phyloP scores from a whole-genome alignment of 2,888 invertebrate species.

The Agriopis marginaria region DNA sequence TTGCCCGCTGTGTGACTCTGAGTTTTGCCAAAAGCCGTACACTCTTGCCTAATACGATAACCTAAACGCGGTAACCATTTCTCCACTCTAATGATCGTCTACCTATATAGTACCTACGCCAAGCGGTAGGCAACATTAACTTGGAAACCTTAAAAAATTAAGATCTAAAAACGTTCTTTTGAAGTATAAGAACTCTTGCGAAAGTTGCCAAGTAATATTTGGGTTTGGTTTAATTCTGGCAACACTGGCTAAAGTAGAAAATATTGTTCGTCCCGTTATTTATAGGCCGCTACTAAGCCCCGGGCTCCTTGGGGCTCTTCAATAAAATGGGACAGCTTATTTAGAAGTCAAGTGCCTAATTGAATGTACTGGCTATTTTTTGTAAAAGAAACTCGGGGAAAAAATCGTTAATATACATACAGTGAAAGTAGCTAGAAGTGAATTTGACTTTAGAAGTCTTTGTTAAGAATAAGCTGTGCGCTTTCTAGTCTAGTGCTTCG shows the following conservation, averaged over 20 bases:
- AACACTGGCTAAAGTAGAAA: conserved; percentile 39
- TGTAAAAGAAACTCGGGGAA: background rate
- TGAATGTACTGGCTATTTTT: conserved; percentile 35
- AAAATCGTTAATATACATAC: no score
- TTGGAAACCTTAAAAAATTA: no score
- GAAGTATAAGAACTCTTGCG: background rate
- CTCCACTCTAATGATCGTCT: no score
- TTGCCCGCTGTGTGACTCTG: no score
- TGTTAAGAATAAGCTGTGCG: no score
- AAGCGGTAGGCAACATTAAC: no score
- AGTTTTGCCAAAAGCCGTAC: no score
- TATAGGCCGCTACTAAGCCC: conserved; percentile 40
- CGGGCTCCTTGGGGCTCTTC: conserved; percentile 34
- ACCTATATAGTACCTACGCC: no score
- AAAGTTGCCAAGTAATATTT: background rate
- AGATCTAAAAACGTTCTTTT: background rate
- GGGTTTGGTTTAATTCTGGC: conserved; percentile 1
- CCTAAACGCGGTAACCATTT: no score
- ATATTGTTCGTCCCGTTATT: conserved; percentile 46
- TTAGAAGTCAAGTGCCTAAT: conserved; percentile 45
- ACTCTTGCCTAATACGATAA: no score
- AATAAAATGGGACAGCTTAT: conserved; percentile 39
- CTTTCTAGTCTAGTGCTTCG: no score
- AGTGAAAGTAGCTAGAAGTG: background rate
- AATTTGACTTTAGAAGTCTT: background rate